Evolutionary conservation across 2,113 vertebrate genomes (phyloP).

Genomic region (Abramis brama): DNA sequence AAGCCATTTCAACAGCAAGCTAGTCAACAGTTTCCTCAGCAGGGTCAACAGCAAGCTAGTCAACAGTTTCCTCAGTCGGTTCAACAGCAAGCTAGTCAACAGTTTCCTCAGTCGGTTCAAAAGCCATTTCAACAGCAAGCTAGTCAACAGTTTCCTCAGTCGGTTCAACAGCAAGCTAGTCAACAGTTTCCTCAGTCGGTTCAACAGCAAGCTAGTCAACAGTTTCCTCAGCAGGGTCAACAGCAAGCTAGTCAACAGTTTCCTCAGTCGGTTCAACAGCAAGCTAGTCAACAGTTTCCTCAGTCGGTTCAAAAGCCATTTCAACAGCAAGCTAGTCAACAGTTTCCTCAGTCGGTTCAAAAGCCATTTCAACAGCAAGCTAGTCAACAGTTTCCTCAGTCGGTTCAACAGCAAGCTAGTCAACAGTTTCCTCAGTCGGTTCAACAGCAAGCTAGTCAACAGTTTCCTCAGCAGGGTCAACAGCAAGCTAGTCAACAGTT

Average conservation of each 20-base stretch:
- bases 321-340: not conserved
- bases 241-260: not conserved
- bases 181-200: too few relatives aligned
- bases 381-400: not conserved
- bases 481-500: too few relatives aligned
- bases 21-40: not conserved
- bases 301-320: too few relatives aligned
- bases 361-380: not conserved
- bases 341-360: not conserved
- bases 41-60: too few relatives aligned
- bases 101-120: too few relatives aligned
- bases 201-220: too few relatives aligned
- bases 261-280: not conserved
- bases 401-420: not conserved
- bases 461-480: not conserved
- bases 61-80: too few relatives aligned
- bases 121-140: too few relatives aligned
- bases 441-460: not conserved
- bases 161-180: too few relatives aligned
- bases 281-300: not conserved
- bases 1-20: not conserved
- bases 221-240: not conserved
- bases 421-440: not conserved
- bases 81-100: too few relatives aligned
- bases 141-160: too few relatives aligned